Percentiles rank a stretch among this genome's conserved stretches.
These are phyloP conservation scores for Sebastes matsubarae DNA, from an alignment of 2,797 vertebrate genomes.

Conservation along the genomic window DNA sequence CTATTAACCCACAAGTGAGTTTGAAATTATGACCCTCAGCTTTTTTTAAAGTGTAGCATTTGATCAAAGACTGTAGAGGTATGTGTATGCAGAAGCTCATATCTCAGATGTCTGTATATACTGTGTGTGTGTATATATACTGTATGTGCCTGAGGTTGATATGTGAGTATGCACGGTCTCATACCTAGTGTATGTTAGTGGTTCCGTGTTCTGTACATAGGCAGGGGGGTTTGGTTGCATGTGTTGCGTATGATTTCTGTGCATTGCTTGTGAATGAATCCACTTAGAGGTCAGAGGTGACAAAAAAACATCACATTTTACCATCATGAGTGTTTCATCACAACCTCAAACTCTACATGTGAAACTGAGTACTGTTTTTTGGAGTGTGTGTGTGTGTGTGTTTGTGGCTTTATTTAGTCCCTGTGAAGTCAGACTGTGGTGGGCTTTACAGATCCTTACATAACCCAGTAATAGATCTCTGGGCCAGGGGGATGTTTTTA, in stretches of 20 bases:
- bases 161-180: neutral
- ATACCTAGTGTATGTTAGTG: neutral
- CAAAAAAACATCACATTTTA: neutral
- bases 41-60: neutral
- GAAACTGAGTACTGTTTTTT: slow-evolving; percentile 5
- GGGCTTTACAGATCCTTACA: slow-evolving; percentile 65
- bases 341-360: neutral
- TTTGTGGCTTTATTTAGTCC: slow-evolving; percentile 61
- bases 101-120: slow-evolving; percentile 23
- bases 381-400: neutral
- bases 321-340: neutral
- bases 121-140: neutral
- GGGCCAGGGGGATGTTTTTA: slow-evolving; percentile 60
- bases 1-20: neutral
- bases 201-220: neutral
- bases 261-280: neutral
- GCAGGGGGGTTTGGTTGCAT: neutral
- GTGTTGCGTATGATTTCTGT: slow-evolving; percentile 1
- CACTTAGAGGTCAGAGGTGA: neutral
- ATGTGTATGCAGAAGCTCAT: neutral
- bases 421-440: slow-evolving; percentile 55
- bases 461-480: slow-evolving; percentile 72
- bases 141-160: neutral
- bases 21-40: neutral
- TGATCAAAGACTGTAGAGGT: neutral